A percentile compares a stretch with the other conserved stretches of the same genome.
These are phyloP conservation scores for Cebus imitator DNA, from an alignment of 2,113 vertebrate genomes.

Conservation along the genomic window DNA sequence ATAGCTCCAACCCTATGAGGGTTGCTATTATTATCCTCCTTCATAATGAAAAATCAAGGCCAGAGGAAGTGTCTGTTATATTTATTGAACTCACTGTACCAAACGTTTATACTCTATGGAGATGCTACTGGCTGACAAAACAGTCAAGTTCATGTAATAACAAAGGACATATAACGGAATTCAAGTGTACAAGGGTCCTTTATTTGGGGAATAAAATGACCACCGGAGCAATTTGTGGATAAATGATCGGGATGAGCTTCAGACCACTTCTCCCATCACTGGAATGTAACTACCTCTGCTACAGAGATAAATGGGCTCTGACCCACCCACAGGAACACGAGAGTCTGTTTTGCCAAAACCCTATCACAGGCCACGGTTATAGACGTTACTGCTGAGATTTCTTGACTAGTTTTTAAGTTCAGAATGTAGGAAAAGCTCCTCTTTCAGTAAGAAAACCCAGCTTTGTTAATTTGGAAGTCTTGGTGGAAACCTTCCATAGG, in stretches of 20 bases:
- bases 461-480: background rate
- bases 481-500: background rate
- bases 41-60: background rate
- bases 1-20: background rate
- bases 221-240: background rate
- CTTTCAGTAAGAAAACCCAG: background rate
- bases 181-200: background rate
- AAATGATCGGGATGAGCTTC: background rate
- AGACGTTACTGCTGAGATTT: background rate
- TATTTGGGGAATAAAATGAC: background rate
- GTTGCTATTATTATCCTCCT: background rate
- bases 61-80: background rate
- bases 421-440: background rate
- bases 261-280: background rate
- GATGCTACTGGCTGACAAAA: background rate
- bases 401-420: background rate
- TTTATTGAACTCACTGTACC: background rate
- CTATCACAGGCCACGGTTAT: background rate
- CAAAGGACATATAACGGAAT: background rate
- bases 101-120: background rate
- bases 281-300: background rate
- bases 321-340: background rate
- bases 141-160: background rate
- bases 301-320: background rate
- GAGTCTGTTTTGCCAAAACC: background rate